Conservation (phyloP, 1,140 invertebrate genomes). For the Teleopsis dalmanni region DNA sequence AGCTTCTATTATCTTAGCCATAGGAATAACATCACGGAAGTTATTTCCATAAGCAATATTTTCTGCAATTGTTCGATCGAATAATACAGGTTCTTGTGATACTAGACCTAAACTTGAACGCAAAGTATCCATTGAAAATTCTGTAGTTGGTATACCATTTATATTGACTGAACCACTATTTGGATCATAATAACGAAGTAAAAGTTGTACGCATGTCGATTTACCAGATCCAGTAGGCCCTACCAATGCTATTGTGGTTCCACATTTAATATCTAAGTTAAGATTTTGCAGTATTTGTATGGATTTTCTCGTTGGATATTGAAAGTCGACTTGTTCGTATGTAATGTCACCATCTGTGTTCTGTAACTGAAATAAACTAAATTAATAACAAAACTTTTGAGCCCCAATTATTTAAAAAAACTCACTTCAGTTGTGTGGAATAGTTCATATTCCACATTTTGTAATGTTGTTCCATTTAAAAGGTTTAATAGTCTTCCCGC, state of each 20-base stretch:
- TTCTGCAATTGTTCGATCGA: conserved; percentile 74
- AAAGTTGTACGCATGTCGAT: conserved; percentile 70
- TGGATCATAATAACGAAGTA: conserved; percentile 70
- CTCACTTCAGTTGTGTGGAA: conserved; percentile 42
- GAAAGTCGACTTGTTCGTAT: conserved; percentile 66
- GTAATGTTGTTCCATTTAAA: conserved; percentile 51
- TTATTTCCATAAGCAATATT: conserved; percentile 86
- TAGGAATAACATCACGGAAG: conserved; percentile 50
- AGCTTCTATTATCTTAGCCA: conserved; percentile 72
- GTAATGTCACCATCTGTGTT: conserved; percentile 60
- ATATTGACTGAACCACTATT: conserved; percentile 50
- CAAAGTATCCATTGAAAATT: conserved; percentile 52
- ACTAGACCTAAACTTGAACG: conserved; percentile 65
- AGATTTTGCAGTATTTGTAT: conserved; percentile 61
- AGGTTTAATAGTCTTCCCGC: conserved; percentile 64
- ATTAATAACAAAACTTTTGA: not conserved
- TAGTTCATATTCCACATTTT: conserved; percentile 47
- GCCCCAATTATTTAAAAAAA: not conserved
- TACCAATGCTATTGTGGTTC: conserved; percentile 74
- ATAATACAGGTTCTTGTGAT: conserved; percentile 78
- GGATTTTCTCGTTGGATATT: conserved; percentile 67
- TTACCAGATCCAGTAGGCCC: conserved; percentile 78
- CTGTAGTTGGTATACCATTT: conserved; percentile 34
- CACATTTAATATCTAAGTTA: conserved; percentile 64
- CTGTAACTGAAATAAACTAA: conserved; percentile 39